A percentile compares a stretch with the other conserved stretches of the same genome.
phyloP scores from a whole-genome alignment of 2,113 vertebrate genomes.

The Odocoileus hemionus region DNA sequence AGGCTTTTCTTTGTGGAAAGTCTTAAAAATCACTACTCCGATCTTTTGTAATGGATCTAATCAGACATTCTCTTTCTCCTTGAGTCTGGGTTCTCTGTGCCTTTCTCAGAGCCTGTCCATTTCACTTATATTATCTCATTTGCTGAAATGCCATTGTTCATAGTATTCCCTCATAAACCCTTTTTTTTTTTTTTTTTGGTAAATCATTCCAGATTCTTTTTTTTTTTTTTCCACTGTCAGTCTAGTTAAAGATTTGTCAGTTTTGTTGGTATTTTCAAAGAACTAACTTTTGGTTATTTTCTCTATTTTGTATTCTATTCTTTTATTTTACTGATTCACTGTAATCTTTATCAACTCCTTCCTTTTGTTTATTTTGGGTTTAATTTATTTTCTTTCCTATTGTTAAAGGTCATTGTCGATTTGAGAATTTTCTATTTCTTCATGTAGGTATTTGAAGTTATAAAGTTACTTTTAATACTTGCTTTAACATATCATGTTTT shows the following conservation, averaged over 20 bases:
- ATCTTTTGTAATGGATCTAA: neutral
- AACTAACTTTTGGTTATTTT: neutral
- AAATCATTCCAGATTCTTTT: neutral
- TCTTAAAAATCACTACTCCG: neutral
- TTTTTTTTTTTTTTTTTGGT: neutral
- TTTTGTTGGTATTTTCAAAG: neutral
- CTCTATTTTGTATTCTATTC: neutral
- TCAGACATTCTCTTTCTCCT: neutral
- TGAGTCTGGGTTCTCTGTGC: neutral
- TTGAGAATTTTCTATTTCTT: neutral
- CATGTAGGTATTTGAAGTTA: neutral
- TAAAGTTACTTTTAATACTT: neutral
- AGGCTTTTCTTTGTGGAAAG: neutral
- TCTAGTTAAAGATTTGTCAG: neutral
- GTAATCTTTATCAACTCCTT: neutral
- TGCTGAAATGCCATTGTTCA: neutral
- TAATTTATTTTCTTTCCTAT: neutral
- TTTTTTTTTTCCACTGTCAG: neutral
- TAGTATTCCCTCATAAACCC: neutral
- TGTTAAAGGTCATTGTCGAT: neutral
- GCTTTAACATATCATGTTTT: neutral
- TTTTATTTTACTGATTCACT: neutral
- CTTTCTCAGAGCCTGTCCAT: neutral
- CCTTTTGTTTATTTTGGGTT: neutral
- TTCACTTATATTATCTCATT: neutral